These are phyloP conservation scores for Pungitius pungitius DNA, from an alignment of 2,113 vertebrate species.

Conservation along the genomic window DNA sequence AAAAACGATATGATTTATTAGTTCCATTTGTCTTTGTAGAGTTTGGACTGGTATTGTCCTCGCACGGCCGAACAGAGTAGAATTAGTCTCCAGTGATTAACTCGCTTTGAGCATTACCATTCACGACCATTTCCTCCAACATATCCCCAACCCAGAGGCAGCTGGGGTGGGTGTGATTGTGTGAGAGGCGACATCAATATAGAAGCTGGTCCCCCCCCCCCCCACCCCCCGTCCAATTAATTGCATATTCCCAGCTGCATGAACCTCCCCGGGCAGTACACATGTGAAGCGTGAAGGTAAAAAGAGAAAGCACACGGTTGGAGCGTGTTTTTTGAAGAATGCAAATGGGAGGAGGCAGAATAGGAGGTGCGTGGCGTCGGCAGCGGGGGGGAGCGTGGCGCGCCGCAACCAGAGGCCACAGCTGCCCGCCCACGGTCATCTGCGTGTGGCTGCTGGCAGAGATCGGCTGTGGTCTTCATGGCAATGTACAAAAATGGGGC, in stretches of 20 bases:
- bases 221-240: conserved; percentile 64
- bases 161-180: conserved; percentile 40
- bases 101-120: conserved; percentile 8
- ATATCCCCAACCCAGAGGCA: conserved; percentile 26
- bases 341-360: conserved; percentile 17
- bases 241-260: conserved; percentile 58
- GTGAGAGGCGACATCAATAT: conserved; percentile 34
- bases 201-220: conserved; percentile 21
- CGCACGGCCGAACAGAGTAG: background rate
- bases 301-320: conserved; percentile 28
- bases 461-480: conserved; percentile 30
- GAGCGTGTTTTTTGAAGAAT: conserved; percentile 4
- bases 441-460: conserved; percentile 50
- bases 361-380: background rate
- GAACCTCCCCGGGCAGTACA: conserved; percentile 57
- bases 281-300: conserved; percentile 66
- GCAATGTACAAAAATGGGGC: background rate
- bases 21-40: conserved; percentile 29
- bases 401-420: conserved; percentile 61
- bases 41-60: conserved; percentile 6
- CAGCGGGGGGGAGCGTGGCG: conserved; percentile 30
- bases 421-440: conserved; percentile 60
- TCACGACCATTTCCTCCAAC: conserved; percentile 14
- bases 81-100: background rate
- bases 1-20: conserved; percentile 41